Evolutionary conservation across 1,140 invertebrate genomes (phyloP), one percentile per base, ranked within the genome.

Genomic region (Batillaria attramentaria): DNA sequence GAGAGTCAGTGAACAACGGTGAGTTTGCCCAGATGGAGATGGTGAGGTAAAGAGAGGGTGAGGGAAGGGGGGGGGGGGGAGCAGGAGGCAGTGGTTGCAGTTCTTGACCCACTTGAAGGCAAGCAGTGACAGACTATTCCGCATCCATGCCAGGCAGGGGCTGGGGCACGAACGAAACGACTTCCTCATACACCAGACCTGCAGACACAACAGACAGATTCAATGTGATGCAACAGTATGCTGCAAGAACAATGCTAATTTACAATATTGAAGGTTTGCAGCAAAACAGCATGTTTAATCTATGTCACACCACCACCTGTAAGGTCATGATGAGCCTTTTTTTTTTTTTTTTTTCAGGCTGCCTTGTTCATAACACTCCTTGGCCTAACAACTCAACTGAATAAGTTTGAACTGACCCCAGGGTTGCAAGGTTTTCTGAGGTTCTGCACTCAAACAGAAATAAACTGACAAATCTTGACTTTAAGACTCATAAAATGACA

Each of bases 121-220:
- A n/a, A n/a, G n/a, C n/a, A n/a, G n/a, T n/a, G n/a, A n/a, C n/a
- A n/a, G n/a, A n/a, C n/a, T n/a, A n/a, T 62, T 62, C 57, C 24
- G 37, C 37, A 28, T 37, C 68, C 73, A 75, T 62, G 54, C 4
- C 39, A n/a, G 73, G 54, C 31, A 62, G 46, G 42, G 73, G 41
- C 54, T 37, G 18, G 13, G 73, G 73, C 16, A 75, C 73, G 31
- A 75, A 75, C 37, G 39, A 62, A 28, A 75, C 73, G 39, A 75
- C 73, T 20, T 75, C 73, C 6, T 75, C 73, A 54, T 65, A 75
- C 73, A 75, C 73, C 73, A 75, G 57, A 62, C 39, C 73, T 75
- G 73, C 24, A 39, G n/a, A 18, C 2, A 74, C 20, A 57, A 74
- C 31, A 20, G 13, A 42, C 66, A 43, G 8, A 42, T n/a, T n/a